Conservation (phyloP, 2,113 vertebrate genomes). For the Odobenus rosmarus region DNA sequence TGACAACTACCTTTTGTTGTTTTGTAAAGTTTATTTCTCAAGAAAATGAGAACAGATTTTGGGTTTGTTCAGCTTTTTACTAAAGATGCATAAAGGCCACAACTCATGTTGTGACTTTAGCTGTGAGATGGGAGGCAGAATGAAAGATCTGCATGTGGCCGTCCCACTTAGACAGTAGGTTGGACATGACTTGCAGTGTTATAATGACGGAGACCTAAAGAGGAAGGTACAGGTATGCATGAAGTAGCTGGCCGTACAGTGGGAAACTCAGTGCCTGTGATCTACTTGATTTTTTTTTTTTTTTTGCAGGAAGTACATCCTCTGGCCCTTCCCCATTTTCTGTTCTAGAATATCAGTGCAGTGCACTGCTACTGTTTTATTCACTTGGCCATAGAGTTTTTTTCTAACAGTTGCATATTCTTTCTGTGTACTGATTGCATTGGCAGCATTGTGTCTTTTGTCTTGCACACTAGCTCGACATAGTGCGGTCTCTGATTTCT, state of each 20-base stretch:
- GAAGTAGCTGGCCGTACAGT: not conserved
- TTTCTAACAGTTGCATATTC: slow-evolving; percentile 26
- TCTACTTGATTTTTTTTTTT: not conserved
- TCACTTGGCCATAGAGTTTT: not conserved
- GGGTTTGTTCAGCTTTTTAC: not conserved
- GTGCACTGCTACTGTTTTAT: slow-evolving; percentile 1
- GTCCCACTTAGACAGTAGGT: not conserved
- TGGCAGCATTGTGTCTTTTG: slow-evolving; percentile 58
- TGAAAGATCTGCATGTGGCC: not conserved
- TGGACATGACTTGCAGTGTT: not conserved
- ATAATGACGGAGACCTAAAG: not conserved
- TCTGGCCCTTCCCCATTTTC: slow-evolving; percentile 15
- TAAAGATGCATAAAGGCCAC: not conserved
- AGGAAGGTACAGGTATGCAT: not conserved
- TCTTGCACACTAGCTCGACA: slow-evolving; percentile 7
- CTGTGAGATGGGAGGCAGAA: not conserved
- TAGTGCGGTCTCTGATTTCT: slow-evolving; percentile 65
- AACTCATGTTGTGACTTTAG: not conserved
- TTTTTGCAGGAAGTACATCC: slow-evolving; percentile 11
- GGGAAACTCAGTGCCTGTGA: slow-evolving; percentile 40
- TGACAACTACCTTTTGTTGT: slow-evolving; percentile 45
- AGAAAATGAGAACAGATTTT: slow-evolving; percentile 44
- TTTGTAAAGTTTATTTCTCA: slow-evolving; percentile 30
- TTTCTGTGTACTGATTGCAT: slow-evolving; percentile 58
- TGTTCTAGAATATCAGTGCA: slow-evolving; percentile 16